Base-by-base conservation (phyloP, 1,140 invertebrate genomes). In the Apis dorsata region DNA sequence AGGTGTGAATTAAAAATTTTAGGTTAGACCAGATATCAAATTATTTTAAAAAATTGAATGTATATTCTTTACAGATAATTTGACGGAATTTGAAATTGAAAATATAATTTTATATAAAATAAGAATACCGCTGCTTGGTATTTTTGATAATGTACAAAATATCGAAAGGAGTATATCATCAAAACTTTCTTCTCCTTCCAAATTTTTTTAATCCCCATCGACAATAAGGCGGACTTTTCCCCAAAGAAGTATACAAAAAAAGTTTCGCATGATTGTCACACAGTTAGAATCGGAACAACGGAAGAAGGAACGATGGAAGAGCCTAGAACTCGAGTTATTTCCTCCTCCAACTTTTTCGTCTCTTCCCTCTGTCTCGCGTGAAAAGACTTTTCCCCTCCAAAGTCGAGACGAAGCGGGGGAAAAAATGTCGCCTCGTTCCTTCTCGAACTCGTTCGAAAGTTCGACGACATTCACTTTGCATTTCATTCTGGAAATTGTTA, bases 401-500 rank as follows among this genome's bases (percentile, higher is more conserved):
- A 44, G 66, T 53, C 15, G 71, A 66, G 55, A 28, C 21, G 17
- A 19, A n/a, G 51, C 21, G 15, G 13, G 7, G 24, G n/a, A 21
- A 49, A 84, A 55, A 59, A 49, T 75, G 60, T 24, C 72, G 76
- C 28, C 79, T 21, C 19, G 19, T 28, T 24, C 81, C 17, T 63
- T 71, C 73, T 71, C 51, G 51, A 86, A 87, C 82, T 86, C 55
- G 60, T 81, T 81, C 59, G 17, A 12, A 69, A 87, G 76, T 80
- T 44, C 34, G 34, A 76, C 82, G 66, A 59, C 28, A n/a, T 49
- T 76, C 82, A 55, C 63, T 82, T 84, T 81, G 85, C 85, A 86
- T 86, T 84, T 86, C 59, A 71, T 81, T 81, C 68, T 19, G 19
- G 82, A 86, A 65, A 86, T 86, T 77, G 62, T 87, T 87, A 87